Conservation (phyloP, 2,113 vertebrate genomes). For the Redunca redunca region DNA sequence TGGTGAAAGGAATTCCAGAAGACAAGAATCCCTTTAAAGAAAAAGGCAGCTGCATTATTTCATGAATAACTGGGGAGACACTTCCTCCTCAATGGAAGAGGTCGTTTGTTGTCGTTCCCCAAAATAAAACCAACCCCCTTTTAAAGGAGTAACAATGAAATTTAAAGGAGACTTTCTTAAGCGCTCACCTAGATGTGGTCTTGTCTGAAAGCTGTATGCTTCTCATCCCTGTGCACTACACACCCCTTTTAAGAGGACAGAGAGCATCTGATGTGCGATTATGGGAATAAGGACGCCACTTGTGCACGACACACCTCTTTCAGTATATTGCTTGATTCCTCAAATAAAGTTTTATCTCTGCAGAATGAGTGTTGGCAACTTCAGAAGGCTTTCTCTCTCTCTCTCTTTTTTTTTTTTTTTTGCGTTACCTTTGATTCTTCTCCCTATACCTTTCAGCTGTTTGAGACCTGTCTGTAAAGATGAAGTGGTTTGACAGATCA, state of each 20-base stretch:
- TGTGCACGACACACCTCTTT: conserved; percentile 29
- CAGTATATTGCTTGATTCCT: conserved; percentile 41
- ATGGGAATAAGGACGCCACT: neutral
- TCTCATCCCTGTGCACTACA: neutral
- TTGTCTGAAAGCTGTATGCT: neutral
- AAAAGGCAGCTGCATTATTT: conserved; percentile 95
- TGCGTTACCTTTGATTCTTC: neutral
- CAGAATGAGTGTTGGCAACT: conserved; percentile 24
- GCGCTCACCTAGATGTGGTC: neutral
- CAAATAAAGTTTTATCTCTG: conserved; percentile 67
- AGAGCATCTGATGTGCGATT: neutral
- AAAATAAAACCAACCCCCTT: neutral
- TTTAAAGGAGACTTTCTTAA: conserved; percentile 9
- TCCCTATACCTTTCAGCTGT: neutral
- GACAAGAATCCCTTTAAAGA: conserved; percentile 99
- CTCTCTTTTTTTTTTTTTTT: neutral
- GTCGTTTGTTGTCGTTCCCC: neutral
- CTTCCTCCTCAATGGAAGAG: conserved; percentile 35
- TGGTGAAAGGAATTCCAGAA: conserved; percentile 96
- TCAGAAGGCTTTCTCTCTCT: neutral
- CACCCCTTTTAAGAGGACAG: neutral
- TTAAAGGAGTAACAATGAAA: neutral
- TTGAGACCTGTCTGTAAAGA: neutral
- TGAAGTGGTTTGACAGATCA: neutral
- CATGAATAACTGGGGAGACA: conserved; percentile 75